Base-by-base conservation (phyloP, 2,113 vertebrate species). In the Rhinogobius similis region DNA sequence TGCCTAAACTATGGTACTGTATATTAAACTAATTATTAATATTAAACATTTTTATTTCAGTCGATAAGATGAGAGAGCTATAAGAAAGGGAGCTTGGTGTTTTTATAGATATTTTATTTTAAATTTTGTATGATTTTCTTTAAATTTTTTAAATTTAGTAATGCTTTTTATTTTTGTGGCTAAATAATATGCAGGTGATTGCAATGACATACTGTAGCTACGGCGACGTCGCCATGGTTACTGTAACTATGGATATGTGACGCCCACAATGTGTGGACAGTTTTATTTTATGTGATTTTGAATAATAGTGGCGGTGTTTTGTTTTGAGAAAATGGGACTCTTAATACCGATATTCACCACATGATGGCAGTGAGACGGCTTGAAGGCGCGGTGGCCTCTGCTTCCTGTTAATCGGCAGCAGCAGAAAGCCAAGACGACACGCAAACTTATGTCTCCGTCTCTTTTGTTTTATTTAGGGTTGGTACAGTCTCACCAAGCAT, bases 1-100 rank as follows among this genome's bases (percentile, higher is more conserved):
- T 56, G 44, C 71, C 72, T 70, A 20, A 72, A 38, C 4, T 36
- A 21, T 27, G 89, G 89, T 90, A 91, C 90, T 75, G 64, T 77
- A 67, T 52, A 67, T 66, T 72, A 39, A 64, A 53, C 16, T 24
- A 44, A 53, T 24, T 4, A 39, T 53, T 29, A 65, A 29, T 59
- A 18, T 24, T 4, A 32, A 48, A 56, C 32, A 24, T 58, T 16
- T 55, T n/a, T 18, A 14, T 76, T 63, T 26, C 61, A 21, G 70
- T 66, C 46, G 1, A 58, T 58, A 12, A 55, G 52, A 26, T 10
- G 23, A 21, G n/a, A n/a, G n/a, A n/a, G 61, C 67, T 72, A 56
- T 52, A 62, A 68, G 67, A 80, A 83, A 76, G 58, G 58, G 58
- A 61, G 58, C 29, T 61, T 38, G 58, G 58, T n/a, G 13, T 61